phyloP scores from a whole-genome alignment of 2,888 invertebrate genomes.

The Tupiocoris notatus region DNA sequence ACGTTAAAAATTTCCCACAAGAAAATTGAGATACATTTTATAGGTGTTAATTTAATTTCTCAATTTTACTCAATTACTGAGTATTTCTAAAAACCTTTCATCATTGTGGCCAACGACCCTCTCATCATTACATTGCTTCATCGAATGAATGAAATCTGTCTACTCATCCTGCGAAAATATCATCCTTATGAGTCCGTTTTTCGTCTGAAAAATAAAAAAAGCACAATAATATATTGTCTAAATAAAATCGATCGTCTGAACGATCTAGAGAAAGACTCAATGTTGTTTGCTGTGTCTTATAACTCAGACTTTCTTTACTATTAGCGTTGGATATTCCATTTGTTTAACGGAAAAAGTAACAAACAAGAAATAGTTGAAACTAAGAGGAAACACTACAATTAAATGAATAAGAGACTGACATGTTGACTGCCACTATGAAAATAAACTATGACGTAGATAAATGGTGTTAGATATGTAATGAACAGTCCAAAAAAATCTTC shows the following conservation, averaged over 20 bases:
- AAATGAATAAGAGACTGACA: slow-evolving; percentile 38
- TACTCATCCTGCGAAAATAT: no score
- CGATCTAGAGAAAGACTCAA: slow-evolving; percentile 23
- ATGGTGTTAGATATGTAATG: slow-evolving; percentile 27
- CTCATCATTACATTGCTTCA: no score
- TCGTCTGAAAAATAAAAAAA: no score
- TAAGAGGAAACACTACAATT: slow-evolving; percentile 24
- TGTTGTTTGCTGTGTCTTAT: slow-evolving; percentile 31
- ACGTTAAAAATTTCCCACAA: no score
- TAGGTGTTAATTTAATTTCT: no score
- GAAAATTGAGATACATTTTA: no score
- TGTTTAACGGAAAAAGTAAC: slow-evolving; percentile 18
- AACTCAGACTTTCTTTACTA: slow-evolving; percentile 32
- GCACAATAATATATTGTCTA: background rate
- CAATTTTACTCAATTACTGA: no score
- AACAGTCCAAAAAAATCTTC: slow-evolving; percentile 30
- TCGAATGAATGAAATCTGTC: no score
- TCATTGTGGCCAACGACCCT: no score
- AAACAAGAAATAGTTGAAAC: background rate
- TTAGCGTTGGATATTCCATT: slow-evolving; percentile 23
- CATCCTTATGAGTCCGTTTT: no score
- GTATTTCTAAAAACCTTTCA: no score
- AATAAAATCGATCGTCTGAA: background rate
- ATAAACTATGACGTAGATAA: slow-evolving; percentile 32
- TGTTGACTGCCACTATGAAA: slow-evolving; percentile 37